Conservation (phyloP, 2,888 invertebrate genomes). For the Apamea epomidion region DNA sequence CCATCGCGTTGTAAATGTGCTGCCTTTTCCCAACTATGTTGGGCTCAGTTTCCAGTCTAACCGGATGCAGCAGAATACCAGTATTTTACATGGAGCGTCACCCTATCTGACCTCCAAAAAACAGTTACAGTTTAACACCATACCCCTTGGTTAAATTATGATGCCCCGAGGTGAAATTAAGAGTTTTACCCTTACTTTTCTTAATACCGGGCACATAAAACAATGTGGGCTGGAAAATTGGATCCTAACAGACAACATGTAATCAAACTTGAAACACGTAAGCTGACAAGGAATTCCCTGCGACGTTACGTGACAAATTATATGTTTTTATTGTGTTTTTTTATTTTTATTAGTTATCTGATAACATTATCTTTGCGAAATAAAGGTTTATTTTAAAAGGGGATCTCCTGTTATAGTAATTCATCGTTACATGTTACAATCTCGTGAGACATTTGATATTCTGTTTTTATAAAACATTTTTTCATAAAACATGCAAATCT, state of each 20-base stretch:
- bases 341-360: constrained; percentile 17
- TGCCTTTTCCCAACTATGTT: not conserved
- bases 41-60: not conserved
- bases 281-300: constrained; percentile 47
- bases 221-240: constrained; percentile 31
- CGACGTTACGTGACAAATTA: constrained; percentile 38
- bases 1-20: not conserved
- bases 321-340: constrained; percentile 23
- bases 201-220: constrained; percentile 32
- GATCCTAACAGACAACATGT: constrained; percentile 33
- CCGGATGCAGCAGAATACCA: not conserved
- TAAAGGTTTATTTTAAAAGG: constrained; percentile 17
- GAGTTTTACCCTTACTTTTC: constrained; percentile 42
- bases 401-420: constrained; percentile 27
- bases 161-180: constrained; percentile 44
- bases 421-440: constrained; percentile 9
- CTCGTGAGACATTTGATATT: constrained; percentile 27
- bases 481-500: constrained; percentile 10
- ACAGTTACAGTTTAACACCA: not conserved
- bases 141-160: constrained; percentile 32
- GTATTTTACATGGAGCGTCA: not conserved
- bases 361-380: constrained; percentile 20
- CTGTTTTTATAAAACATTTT: constrained; percentile 12
- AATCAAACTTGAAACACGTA: constrained; percentile 49
- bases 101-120: too few relatives aligned